phyloP scores from a whole-genome alignment of 2,113 vertebrate species.

The Cheilinus undulatus region DNA sequence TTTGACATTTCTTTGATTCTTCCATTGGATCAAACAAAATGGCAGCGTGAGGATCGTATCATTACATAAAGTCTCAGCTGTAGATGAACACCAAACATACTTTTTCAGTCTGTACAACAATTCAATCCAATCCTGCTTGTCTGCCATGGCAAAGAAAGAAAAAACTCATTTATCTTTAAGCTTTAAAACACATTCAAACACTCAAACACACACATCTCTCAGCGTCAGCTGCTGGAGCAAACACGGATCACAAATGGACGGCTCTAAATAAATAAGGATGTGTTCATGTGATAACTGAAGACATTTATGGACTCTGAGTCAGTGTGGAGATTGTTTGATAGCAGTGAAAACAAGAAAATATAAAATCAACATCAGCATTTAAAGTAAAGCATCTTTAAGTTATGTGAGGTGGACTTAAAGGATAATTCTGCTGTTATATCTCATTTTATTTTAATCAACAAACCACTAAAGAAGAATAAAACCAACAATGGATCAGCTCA shows the following conservation, averaged over 20 bases:
- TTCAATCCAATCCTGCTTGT: conserved; percentile 23
- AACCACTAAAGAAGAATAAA: neutral
- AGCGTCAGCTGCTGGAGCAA: conserved; percentile 19
- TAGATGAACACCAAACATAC: conserved; percentile 87
- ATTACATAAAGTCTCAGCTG: conserved; percentile 88
- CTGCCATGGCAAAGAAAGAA: conserved; percentile 26
- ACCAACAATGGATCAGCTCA: neutral
- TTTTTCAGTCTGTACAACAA: conserved; percentile 52
- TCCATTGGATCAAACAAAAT: conserved; percentile 86
- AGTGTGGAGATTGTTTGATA: conserved; percentile 4
- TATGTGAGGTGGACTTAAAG: conserved; percentile 1
- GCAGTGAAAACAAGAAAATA: conserved; percentile 15
- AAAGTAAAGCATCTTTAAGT: conserved; percentile 24
- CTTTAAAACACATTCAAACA: conserved; percentile 45
- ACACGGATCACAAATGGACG: conserved; percentile 21
- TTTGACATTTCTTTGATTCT: conserved; percentile 84
- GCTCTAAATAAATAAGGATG: conserved; percentile 59
- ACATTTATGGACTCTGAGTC: neutral
- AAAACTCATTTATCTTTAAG: conserved; percentile 24
- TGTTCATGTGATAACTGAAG: neutral
- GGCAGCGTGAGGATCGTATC: conserved; percentile 82
- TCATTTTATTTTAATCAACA: conserved; percentile 19
- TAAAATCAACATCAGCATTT: conserved; percentile 6
- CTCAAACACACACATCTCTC: conserved; percentile 31
- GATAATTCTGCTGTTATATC: neutral